Evolutionary conservation across 1,140 invertebrate species (phyloP).

Genomic region (Cyrtorhinus lividipennis): DNA sequence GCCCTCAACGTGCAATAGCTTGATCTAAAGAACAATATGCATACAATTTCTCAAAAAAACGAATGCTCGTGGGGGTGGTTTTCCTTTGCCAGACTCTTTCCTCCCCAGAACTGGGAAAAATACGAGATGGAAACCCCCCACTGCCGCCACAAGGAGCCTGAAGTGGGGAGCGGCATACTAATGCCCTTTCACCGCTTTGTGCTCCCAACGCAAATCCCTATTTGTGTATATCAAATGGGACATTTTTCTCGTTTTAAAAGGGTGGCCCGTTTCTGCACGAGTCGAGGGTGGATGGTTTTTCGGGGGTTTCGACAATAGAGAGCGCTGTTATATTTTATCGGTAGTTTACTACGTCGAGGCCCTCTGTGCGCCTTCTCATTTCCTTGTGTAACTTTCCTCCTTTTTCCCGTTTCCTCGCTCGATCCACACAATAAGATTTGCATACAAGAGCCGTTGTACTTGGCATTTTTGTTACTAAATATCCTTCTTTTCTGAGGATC

Average conservation of each 20-base stretch:
- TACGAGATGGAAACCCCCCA: too few species aligned
- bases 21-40: too few species aligned
- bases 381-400: slow-evolving; percentile 4
- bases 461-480: slow-evolving; percentile 13
- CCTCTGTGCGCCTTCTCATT: slow-evolving; percentile 4
- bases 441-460: slow-evolving; percentile 21
- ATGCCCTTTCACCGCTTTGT: slow-evolving; percentile 21
- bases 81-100: slow-evolving; percentile 18
- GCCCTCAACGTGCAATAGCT: too few species aligned
- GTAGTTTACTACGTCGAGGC: slow-evolving; percentile 18
- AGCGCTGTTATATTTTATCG: slow-evolving; percentile 24
- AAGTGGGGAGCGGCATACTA: slow-evolving; percentile 12
- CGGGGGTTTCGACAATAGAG: slow-evolving; percentile 5
- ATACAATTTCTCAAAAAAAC: too few species aligned
- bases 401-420: too few species aligned
- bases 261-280: neutral
- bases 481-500: neutral
- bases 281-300: slow-evolving; percentile 8
- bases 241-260: slow-evolving; percentile 15
- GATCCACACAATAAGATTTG: slow-evolving; percentile 19
- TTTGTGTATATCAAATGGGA: slow-evolving; percentile 22
- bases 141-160: too few species aligned
- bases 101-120: slow-evolving; percentile 6
- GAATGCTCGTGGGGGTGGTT: slow-evolving; percentile 19
- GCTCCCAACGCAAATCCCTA: slow-evolving; percentile 19